Conservation (phyloP, 2,113 vertebrate genomes). For the Tor tambroides region DNA sequence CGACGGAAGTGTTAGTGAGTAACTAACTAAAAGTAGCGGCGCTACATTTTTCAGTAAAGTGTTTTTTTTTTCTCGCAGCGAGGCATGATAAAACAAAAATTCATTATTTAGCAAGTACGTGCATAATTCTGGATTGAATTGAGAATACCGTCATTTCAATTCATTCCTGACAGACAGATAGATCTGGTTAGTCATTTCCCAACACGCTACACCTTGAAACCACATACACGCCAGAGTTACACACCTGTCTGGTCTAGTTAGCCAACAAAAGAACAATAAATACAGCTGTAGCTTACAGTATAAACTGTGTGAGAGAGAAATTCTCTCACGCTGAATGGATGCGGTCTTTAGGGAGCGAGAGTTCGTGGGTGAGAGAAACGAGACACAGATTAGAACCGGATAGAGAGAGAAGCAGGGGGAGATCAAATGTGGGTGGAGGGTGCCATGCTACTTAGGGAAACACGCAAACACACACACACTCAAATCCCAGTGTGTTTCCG, state of each 20-base stretch:
- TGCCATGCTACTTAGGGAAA: conserved; percentile 49
- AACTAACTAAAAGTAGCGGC: neutral
- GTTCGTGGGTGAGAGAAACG: conserved; percentile 48
- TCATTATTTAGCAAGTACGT: neutral
- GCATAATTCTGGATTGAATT: neutral
- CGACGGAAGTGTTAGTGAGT: neutral
- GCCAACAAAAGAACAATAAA: neutral
- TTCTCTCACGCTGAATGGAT: conserved; percentile 22
- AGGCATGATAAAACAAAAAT: neutral
- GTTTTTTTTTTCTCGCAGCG: neutral
- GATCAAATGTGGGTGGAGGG: conserved; percentile 55
- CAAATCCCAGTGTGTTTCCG: conserved; percentile 45
- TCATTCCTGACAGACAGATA: neutral
- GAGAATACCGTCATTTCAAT: neutral
- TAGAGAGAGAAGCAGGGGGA: conserved; percentile 43
- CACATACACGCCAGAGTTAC: neutral
- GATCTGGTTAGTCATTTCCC: neutral
- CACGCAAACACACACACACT: conserved; percentile 41
- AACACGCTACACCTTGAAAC: neutral
- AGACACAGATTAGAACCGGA: conserved; percentile 53
- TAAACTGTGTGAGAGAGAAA: conserved; percentile 16
- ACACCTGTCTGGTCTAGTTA: conserved; percentile 14
- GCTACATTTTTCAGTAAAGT: neutral
- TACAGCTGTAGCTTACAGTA: conserved; percentile 1
- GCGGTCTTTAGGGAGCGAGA: conserved; percentile 16